These are phyloP conservation scores for Aphyosemion australe DNA, from an alignment of 2,113 vertebrate genomes.

Conservation along the genomic window DNA sequence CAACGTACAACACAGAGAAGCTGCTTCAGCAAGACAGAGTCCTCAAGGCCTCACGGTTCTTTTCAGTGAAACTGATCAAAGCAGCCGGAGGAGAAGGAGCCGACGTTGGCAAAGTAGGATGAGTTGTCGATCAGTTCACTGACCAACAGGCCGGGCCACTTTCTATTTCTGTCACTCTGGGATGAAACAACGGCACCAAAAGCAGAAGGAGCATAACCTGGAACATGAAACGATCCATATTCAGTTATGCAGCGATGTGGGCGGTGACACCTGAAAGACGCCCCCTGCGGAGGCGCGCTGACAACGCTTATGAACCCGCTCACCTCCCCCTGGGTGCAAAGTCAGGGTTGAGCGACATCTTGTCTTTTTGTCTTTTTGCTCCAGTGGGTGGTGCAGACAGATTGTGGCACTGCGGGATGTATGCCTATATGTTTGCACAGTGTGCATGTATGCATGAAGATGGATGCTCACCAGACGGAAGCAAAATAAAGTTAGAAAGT, in stretches of 20 bases:
- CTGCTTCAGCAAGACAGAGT: conserved; percentile 20
- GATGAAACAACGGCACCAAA: conserved; percentile 41
- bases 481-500: background rate
- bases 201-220: conserved; percentile 42
- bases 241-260: conserved; percentile 53
- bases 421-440: conserved; percentile 8
- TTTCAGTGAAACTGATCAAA: conserved; percentile 16
- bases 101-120: conserved; percentile 21
- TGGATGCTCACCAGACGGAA: background rate
- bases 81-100: conserved; percentile 25
- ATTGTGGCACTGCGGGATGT: conserved; percentile 37
- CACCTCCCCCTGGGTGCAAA: conserved; percentile 31
- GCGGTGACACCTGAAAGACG: conserved; percentile 68
- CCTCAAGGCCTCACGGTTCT: background rate
- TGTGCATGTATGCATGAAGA: conserved; percentile 10
- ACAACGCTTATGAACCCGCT: conserved; percentile 58
- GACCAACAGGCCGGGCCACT: conserved; percentile 6
- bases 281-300: conserved; percentile 55
- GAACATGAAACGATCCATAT: conserved; percentile 64
- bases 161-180: conserved; percentile 52
- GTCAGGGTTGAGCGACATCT: conserved; percentile 69
- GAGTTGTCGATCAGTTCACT: conserved; percentile 22
- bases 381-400: conserved; percentile 55
- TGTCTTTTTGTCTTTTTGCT: conserved; percentile 60
- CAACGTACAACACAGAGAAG: conserved; percentile 28